Percentiles rank a stretch among this genome's conserved stretches.
phyloP scores from a whole-genome alignment of 2,113 vertebrate genomes.

The Talpa occidentalis region DNA sequence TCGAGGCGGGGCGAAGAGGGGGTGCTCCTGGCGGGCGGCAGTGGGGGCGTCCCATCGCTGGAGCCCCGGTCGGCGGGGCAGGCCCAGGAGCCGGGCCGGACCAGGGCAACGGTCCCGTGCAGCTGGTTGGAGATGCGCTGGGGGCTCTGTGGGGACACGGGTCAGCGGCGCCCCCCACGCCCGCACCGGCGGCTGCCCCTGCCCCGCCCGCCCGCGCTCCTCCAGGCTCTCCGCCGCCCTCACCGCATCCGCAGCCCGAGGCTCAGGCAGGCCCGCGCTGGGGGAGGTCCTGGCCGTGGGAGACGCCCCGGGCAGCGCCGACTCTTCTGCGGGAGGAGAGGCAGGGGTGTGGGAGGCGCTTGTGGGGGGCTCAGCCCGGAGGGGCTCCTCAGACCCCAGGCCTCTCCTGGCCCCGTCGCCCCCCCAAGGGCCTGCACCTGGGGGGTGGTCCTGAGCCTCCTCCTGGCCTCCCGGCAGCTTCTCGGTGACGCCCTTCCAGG shows the following conservation, averaged over 20 bases:
- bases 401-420: conserved; percentile 61
- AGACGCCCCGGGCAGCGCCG: conserved; percentile 63
- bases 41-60: conserved; percentile 39
- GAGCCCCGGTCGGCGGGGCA: conserved; percentile 66
- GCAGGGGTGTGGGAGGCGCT: fast-evolving
- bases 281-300: conserved; percentile 78
- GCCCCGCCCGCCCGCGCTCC: background rate
- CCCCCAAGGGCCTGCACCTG: background rate
- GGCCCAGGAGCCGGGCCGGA: conserved; percentile 79
- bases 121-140: conserved; percentile 88
- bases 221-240: no score
- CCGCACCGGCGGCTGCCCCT: background rate
- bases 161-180: background rate
- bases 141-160: conserved; percentile 75
- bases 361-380: background rate
- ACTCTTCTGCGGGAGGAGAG: conserved; percentile 76
- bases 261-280: conserved; percentile 70
- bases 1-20: background rate
- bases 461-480: conserved; percentile 57
- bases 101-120: conserved; percentile 87
- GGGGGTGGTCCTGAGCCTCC: conserved; percentile 48
- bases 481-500: conserved; percentile 60
- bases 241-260: conserved; percentile 81
- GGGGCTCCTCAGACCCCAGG: background rate
- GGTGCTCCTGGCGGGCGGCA: background rate